Conservation (phyloP, 2,113 vertebrate genomes). For the Oxygymnocypris stewartii region DNA sequence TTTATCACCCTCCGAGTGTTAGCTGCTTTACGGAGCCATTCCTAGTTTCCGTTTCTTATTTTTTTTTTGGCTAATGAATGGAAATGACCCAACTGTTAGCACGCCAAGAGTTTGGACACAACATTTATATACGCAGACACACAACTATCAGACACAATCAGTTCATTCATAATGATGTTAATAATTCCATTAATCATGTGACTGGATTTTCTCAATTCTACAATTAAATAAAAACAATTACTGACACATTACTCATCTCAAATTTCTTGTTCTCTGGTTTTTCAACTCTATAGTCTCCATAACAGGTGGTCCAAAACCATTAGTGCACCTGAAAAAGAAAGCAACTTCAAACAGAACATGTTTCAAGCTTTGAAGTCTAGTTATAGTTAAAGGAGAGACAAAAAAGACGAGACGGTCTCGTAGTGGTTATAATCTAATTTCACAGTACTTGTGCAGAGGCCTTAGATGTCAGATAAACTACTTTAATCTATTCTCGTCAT, state of each 20-base stretch:
- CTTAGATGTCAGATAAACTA: conserved; percentile 55
- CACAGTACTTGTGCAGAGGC: conserved; percentile 54
- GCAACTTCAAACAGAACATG: conserved; percentile 60
- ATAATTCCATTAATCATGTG: not conserved
- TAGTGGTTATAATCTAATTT: conserved; percentile 53
- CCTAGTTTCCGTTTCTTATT: too few species aligned
- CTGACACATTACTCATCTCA: not conserved
- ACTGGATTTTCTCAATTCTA: not conserved
- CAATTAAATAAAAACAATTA: not conserved
- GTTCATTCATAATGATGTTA: not conserved
- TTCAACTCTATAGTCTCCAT: conserved; percentile 14
- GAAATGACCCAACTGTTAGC: not conserved
- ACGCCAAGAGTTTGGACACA: not conserved
- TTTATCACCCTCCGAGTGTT: too few species aligned
- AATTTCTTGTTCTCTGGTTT: not conserved
- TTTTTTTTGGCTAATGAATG: not conserved
- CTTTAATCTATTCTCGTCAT: conserved; percentile 11
- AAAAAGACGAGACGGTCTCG: conserved; percentile 43
- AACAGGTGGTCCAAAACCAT: conserved; percentile 42
- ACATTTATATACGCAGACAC: not conserved
- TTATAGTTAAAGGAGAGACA: conserved; percentile 51
- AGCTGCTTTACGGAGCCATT: too few species aligned
- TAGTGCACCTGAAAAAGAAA: conserved; percentile 47
- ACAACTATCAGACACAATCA: not conserved
- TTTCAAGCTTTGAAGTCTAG: conserved; percentile 63